Evolutionary conservation across 2,113 vertebrate species (phyloP).

Genomic region (Nothocercus nigrocapillus): DNA sequence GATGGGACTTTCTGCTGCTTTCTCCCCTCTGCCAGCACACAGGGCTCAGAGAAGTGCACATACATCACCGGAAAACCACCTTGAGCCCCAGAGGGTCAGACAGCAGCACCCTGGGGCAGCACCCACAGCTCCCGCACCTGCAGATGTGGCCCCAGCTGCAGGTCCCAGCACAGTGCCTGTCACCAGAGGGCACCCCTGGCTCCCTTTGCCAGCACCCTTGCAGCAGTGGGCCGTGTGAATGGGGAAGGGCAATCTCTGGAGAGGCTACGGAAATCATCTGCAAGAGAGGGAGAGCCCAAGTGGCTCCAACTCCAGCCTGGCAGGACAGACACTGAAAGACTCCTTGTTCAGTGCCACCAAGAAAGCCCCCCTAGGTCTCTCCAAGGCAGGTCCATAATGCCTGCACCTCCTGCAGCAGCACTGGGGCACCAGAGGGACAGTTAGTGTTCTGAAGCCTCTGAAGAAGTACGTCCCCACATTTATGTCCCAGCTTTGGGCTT

Average conservation of each 20-base stretch:
- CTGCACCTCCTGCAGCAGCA: background rate
- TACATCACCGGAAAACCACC: background rate
- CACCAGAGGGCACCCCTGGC: background rate
- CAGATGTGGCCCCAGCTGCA: background rate
- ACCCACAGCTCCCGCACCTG: background rate
- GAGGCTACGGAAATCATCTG: rapidly evolving
- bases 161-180: rapidly evolving
- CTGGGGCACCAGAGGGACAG: background rate
- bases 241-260: background rate
- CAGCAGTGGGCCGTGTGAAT: background rate
- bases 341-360: background rate
- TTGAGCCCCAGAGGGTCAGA: background rate
- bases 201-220: rapidly evolving
- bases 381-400: background rate
- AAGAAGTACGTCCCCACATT: rapidly evolving
- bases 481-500: background rate
- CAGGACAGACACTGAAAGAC: background rate
- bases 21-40: background rate
- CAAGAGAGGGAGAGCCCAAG: background rate
- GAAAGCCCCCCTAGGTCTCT: background rate
- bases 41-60: background rate
- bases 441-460: background rate
- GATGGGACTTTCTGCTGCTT: background rate
- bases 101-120: background rate
- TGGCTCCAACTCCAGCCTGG: background rate